Percentiles rank a stretch among this genome's conserved stretches.
phyloP scores from a whole-genome alignment of 2,797 vertebrate species.

The Todus mexicanus region DNA sequence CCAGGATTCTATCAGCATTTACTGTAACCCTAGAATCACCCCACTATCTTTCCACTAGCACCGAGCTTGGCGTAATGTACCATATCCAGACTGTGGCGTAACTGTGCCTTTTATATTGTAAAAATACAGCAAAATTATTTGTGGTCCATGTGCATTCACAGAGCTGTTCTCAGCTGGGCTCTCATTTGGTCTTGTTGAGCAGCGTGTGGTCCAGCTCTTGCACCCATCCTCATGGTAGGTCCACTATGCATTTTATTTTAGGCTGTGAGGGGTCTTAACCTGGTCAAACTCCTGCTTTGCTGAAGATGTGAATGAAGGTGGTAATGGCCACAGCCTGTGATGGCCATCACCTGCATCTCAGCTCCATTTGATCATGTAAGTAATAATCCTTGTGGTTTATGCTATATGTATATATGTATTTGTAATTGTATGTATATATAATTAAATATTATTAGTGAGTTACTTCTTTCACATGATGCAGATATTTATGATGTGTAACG shows the following conservation, averaged over 20 bases:
- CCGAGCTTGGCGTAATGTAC: not conserved
- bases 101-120: not conserved
- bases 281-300: not conserved
- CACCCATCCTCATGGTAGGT: rapidly evolving
- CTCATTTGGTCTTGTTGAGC: not conserved
- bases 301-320: rapidly evolving
- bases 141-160: rapidly evolving
- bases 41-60: not conserved
- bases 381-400: not conserved
- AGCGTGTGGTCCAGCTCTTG: not conserved
- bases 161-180: not conserved
- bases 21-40: rapidly evolving
- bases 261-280: not conserved
- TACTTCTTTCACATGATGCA: not conserved
- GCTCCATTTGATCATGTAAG: not conserved
- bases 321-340: not conserved
- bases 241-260: rapidly evolving
- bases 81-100: not conserved
- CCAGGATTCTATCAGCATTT: not conserved
- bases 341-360: not conserved
- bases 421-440: too few relatives aligned
- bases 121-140: not conserved
- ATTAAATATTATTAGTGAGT: not conserved
- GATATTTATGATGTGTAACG: not conserved
- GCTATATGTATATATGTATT: too few relatives aligned